Conservation (phyloP, 2,888 invertebrate species). For the Ophion slaviceki region DNA sequence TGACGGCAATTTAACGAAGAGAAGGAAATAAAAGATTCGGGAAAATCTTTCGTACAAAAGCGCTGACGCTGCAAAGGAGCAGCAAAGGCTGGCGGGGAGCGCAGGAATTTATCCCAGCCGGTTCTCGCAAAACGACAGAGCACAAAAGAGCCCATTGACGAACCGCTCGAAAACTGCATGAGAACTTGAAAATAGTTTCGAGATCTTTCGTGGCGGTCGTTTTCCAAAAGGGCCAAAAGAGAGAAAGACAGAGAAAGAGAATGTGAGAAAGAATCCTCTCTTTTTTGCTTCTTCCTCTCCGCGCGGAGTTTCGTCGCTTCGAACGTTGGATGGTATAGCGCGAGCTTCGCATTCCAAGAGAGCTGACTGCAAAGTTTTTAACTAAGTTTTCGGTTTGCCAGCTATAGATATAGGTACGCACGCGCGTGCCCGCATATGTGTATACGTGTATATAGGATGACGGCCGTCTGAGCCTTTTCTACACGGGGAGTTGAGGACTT, state of each 20-base stretch:
- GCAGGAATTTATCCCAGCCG: conserved; percentile 12
- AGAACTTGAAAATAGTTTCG: conserved; percentile 80
- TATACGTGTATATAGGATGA: conserved; percentile 29
- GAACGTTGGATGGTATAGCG: conserved; percentile 61
- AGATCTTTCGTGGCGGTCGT: conserved; percentile 65
- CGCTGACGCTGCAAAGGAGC: conserved; percentile 51
- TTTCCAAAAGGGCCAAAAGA: conserved; percentile 65
- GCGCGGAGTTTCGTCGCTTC: conserved; percentile 68
- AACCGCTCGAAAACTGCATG: conserved; percentile 75
- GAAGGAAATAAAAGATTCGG: conserved; percentile 44
- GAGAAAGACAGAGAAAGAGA: background rate
- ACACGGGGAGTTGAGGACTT: conserved; percentile 40
- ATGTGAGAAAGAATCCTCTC: conserved; percentile 52
- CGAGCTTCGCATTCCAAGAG: conserved; percentile 79
- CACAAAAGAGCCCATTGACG: conserved; percentile 68
- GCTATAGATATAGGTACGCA: conserved; percentile 60
- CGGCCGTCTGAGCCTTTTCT: conserved; percentile 32
- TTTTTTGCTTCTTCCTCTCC: conserved; percentile 35
- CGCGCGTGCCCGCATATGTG: background rate
- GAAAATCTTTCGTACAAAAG: conserved; percentile 54
- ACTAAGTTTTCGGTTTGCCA: conserved; percentile 79
- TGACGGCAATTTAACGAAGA: conserved; percentile 47
- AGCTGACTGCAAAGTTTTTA: conserved; percentile 81
- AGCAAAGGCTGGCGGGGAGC: background rate
- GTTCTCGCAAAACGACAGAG: conserved; percentile 29